Conservation (phyloP, 2,113 vertebrate species). For the Nanorana parkeri region DNA sequence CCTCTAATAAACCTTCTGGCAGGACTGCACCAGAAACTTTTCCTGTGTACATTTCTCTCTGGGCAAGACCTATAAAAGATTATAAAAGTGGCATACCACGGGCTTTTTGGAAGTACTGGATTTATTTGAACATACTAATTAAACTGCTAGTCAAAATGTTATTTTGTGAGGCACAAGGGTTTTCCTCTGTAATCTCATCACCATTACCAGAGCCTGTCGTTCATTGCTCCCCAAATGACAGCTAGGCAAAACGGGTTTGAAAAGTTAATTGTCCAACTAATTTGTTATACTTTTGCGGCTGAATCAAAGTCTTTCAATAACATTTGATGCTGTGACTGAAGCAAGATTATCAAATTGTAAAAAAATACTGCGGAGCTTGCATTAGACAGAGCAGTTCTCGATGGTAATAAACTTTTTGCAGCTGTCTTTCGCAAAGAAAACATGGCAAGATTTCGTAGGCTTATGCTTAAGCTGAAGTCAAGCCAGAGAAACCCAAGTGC, state of each 20-base stretch:
- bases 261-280: slow-evolving; percentile 48
- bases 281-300: slow-evolving; percentile 41
- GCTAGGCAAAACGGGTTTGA: slow-evolving; percentile 31
- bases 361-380: slow-evolving; percentile 33
- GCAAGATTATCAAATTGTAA: slow-evolving; percentile 55
- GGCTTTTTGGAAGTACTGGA: neutral
- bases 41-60: no score
- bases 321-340: slow-evolving; percentile 36
- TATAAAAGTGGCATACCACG: slow-evolving; percentile 1
- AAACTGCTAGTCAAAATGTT: slow-evolving; percentile 22
- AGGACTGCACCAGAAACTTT: no score
- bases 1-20: no score
- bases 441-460: slow-evolving; percentile 50
- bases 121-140: slow-evolving; percentile 27
- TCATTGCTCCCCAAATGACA: slow-evolving; percentile 38
- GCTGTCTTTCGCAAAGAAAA: slow-evolving; percentile 55
- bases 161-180: neutral
- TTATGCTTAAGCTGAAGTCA: slow-evolving; percentile 50
- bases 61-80: neutral
- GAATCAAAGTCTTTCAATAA: slow-evolving; percentile 39
- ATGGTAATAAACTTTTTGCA: slow-evolving; percentile 44
- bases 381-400: slow-evolving; percentile 28
- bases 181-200: slow-evolving; percentile 37
- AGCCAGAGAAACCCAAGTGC: slow-evolving; percentile 41
- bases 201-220: slow-evolving; percentile 10